These are phyloP conservation scores for Rhynchonycteris naso DNA, from an alignment of 2,797 vertebrate species.

Conservation along the genomic window DNA sequence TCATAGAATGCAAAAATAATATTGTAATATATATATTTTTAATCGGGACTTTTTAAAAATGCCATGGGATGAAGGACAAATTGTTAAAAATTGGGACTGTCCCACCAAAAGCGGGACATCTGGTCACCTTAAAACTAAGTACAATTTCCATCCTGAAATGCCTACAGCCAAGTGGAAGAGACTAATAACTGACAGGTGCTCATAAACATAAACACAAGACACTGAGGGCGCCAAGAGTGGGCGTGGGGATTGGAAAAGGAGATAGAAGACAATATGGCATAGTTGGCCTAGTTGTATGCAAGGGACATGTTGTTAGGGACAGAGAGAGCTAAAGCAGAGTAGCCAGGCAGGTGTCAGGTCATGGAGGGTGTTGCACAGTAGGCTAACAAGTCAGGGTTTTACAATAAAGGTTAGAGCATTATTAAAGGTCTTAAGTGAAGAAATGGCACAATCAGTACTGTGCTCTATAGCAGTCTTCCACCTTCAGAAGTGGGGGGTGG, in stretches of 20 bases:
- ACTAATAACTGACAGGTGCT: neutral
- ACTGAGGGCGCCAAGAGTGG: neutral
- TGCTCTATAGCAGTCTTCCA: neutral
- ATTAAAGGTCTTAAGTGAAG: neutral
- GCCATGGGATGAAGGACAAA: too few relatives aligned
- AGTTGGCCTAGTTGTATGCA: neutral
- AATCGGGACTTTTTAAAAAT: too few relatives aligned
- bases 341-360: neutral
- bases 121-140: too few relatives aligned
- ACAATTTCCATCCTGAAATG: neutral
- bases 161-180: neutral
- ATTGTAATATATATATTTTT: too few relatives aligned
- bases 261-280: neutral
- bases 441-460: neutral
- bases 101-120: too few relatives aligned
- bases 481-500: too few relatives aligned
- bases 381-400: neutral
- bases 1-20: too few relatives aligned
- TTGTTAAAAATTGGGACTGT: too few relatives aligned
- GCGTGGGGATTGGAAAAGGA: neutral
- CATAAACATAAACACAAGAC: neutral
- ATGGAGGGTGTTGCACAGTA: neutral
- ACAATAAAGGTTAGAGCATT: neutral
- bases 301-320: neutral
- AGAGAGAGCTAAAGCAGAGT: neutral